Evolutionary conservation across 1,140 invertebrate genomes (phyloP), one percentile per base, ranked within the genome.

Genomic region (Neotoxoptera formosana): DNA sequence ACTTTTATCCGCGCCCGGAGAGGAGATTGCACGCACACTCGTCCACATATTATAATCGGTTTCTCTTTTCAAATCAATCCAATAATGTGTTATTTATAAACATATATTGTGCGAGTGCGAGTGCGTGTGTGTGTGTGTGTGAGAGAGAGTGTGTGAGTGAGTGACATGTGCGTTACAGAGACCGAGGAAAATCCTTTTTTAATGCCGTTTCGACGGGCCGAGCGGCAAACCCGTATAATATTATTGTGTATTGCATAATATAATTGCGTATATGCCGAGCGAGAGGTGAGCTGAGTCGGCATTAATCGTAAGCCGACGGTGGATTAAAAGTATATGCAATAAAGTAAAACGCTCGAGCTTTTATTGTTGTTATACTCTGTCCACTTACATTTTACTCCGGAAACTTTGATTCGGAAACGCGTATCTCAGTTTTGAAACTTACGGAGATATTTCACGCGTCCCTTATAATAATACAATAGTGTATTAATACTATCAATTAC

Each of bases 401-500:
- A 76, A 76, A 76, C 60, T 76, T 76, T 76, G 14, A n/a, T 76
- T n/a, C 14, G 4, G 17, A 76, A 76, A 76, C n/a, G 4, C n/a
- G 4, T 17, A 76, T 76, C 60, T n/a, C 6, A 76, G 14, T 76
- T 76, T n/a, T n/a, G n/a, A 7, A 76, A 76, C 60, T 76, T 17
- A 4, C 11, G 0, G 14, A 20, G 60, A 76, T 4, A 76, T 76
- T 76, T 76, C n/a, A 76, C 60, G 60, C 60, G 60, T 76, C 60
- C 14, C 30, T 76, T 76, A n/a, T n/a, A n/a, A n/a, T n/a, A 20
- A 76, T 76, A n/a, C 1, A 7, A 34, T 76, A 23, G 56, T 76
- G 56, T 76, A 76, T 76, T 76, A 76, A n/a, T n/a, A n/a, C n/a
- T n/a, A n/a, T 76, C n/a, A 76, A n/a, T 76, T 20, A 76, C n/a